Base-by-base conservation (phyloP, 2,888 invertebrate genomes). In the Alcis repandata region DNA sequence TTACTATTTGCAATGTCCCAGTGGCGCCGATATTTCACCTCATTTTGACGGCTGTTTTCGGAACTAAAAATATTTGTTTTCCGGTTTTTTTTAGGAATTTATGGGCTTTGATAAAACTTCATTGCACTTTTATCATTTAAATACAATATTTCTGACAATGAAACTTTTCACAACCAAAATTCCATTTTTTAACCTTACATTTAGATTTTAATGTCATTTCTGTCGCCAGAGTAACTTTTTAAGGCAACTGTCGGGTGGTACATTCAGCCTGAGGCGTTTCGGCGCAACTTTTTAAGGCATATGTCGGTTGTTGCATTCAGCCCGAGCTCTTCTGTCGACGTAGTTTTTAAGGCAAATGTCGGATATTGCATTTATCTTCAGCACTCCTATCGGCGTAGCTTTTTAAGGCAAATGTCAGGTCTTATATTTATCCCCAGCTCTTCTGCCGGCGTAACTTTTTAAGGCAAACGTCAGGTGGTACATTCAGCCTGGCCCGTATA, bases 101-200 rank as follows among this genome's bases (percentile, higher is more conserved):
- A 15, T 19, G 11, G 15, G 2, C 15, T 15, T 15, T 8, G n/a
- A 27, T 9, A 32, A 15, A 10, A 9, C 9, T 15, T 15, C 27
- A 27, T 15, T 48, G 15, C 15, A 15, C 48, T 32, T 32, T 32
- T n/a, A 48, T 27, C 27, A 27, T 48, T 15, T 27, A n/a, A 13
- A 0, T 46, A 27, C 11, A 48, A 48, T 48, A 27, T 48, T 48
- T 48, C 48, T 48, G 48, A n/a, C 48, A 48, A 27, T 9, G 15
- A 48, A 19, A 43, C 43, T 43, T 11, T 11, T 43, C 17, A 17
- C 4, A 19, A n/a, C 43, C 20, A 10, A 43, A 19, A 41, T 17
- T 17, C 7, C 15, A 17, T 17, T 0, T 7, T 0, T 7, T 41
- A 13, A 6, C 13, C 27, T 2, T 6, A 27, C 27, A 27, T 27